Evolutionary conservation across 2,888 invertebrate genomes (phyloP), one percentile per base, ranked within the genome.

Genomic region (Erebia ligea): DNA sequence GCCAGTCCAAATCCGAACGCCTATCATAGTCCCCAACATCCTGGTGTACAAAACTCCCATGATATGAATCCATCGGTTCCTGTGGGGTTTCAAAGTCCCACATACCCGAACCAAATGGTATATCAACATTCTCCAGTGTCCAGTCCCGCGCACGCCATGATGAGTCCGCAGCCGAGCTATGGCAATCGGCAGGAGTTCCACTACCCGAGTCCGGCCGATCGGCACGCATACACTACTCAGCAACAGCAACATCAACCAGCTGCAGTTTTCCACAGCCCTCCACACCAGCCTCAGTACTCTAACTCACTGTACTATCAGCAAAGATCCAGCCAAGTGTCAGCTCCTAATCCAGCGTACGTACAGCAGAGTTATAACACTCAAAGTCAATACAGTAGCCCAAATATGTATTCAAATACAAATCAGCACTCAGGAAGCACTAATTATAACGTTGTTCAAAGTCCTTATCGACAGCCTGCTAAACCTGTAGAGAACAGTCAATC

Each of bases 271-370:
- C 92, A 92, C 80, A 91, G 90, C 74, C 92, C 92, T 54, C 90
- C 91, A 4, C 92, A 92, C 77, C 91, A 92, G 74, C 73, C 87
- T 8, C 92, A 91, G 72, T 92, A 91, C 78, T 89, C 88, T 81
- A 91, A 85, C 76, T 78, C 87, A 17, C 88, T 91, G 76, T 91
- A 89, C 76, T 91, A 91, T 81, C 92, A 90, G 77, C 92, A 90
- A 76, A 86, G 91, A 76, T 79, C 86, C 67, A 84, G 78, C 79
- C 92, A 87, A 79, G 81, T 79, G 15, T 68, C 85, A 2, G 71
- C 79, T 19, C 77, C 84, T 6, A 87, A 82, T 77, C 88, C 87
- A 76, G 82, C 75, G 19, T 91, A 87, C 68, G 86, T 78, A 75
- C 91, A 88, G 77, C 90, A 87, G 73, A 84, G 80, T 68, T 91